Percentiles rank a stretch among this genome's conserved stretches.
These are phyloP conservation scores for Craterocephalus amniculus DNA, from an alignment of 2,797 vertebrate species.

Conservation along the genomic window DNA sequence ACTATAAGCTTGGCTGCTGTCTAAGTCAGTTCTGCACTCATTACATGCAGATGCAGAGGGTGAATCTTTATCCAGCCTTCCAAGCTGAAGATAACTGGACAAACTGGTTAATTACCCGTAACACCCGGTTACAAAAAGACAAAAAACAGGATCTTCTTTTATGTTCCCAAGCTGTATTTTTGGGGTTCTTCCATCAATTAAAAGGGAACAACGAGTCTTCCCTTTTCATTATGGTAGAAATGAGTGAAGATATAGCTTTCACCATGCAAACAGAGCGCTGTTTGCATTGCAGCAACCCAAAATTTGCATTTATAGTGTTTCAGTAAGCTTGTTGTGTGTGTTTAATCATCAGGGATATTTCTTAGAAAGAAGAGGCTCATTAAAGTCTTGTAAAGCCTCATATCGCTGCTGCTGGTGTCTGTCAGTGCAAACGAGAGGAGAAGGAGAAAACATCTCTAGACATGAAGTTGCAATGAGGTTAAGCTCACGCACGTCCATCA, in stretches of 20 bases:
- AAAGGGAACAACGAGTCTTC: constrained; percentile 37
- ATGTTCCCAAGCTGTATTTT: constrained; percentile 25
- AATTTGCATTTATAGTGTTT: constrained; percentile 83
- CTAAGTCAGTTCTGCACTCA: constrained; percentile 17
- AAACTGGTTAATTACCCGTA: neutral
- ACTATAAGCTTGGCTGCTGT: constrained; percentile 11
- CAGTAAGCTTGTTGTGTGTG: constrained; percentile 57
- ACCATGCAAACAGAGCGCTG: constrained; percentile 60
- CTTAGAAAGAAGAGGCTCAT: constrained; percentile 49
- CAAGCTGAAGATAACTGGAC: constrained; percentile 3
- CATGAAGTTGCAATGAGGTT: constrained; percentile 45
- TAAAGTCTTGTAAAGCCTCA: constrained; percentile 54
- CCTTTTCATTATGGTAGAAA: constrained; percentile 65
- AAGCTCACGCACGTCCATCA: constrained; percentile 23
- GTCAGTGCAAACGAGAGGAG: constrained; percentile 34
- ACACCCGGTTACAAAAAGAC: neutral
- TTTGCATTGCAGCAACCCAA: constrained; percentile 64
- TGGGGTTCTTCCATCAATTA: constrained; percentile 46
- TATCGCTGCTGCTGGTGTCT: constrained; percentile 36
- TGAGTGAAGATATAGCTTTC: constrained; percentile 43
- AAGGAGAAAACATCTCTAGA: constrained; percentile 26
- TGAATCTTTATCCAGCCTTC: neutral
- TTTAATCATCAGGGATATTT: constrained; percentile 66
- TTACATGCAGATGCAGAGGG: constrained; percentile 17
- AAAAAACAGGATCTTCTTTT: neutral